Conservation (phyloP, 2,888 invertebrate genomes). For the Caenorhabditis uteleia region DNA sequence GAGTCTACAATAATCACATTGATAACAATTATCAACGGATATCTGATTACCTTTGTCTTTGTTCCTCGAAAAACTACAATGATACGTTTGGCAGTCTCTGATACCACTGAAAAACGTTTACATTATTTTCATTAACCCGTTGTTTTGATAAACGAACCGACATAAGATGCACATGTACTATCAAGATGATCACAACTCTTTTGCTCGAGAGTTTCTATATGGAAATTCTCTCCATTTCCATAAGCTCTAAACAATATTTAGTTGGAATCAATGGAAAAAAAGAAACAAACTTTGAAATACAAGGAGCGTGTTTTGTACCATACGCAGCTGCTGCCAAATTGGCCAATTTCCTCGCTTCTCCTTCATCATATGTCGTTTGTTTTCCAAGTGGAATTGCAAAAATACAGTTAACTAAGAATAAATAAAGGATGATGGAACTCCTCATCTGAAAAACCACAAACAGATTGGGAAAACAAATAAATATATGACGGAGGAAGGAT, state of each 20-base stretch:
- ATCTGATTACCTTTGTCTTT: constrained; percentile 36
- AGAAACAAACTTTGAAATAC: constrained; percentile 50
- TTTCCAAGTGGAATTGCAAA: constrained; percentile 32
- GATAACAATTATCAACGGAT: neutral
- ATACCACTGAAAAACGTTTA: constrained; percentile 45
- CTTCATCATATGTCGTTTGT: constrained; percentile 55
- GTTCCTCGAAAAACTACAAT: constrained; percentile 60
- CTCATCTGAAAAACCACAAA: constrained; percentile 1
- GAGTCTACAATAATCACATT: constrained; percentile 35
- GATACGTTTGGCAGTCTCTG: constrained; percentile 44
- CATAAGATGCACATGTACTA: constrained; percentile 53
- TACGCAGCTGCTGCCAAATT: constrained; percentile 61
- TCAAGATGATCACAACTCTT: constrained; percentile 52
- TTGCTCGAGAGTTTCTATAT: constrained; percentile 21
- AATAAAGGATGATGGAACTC: constrained; percentile 3
- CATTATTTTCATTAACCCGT: neutral
- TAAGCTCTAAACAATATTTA: constrained; percentile 13
- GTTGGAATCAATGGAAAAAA: neutral
- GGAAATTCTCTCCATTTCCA: constrained; percentile 31
- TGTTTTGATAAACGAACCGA: constrained; percentile 23
- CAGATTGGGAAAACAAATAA: constrained; percentile 2
- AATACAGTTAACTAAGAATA: too few relatives aligned
- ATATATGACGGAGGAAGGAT: too few relatives aligned
- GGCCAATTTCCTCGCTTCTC: constrained; percentile 51
- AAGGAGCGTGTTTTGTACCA: constrained; percentile 50